These are phyloP conservation scores for Toxonevra muliebris DNA, from an alignment of 2,888 invertebrate species.

Conservation along the genomic window DNA sequence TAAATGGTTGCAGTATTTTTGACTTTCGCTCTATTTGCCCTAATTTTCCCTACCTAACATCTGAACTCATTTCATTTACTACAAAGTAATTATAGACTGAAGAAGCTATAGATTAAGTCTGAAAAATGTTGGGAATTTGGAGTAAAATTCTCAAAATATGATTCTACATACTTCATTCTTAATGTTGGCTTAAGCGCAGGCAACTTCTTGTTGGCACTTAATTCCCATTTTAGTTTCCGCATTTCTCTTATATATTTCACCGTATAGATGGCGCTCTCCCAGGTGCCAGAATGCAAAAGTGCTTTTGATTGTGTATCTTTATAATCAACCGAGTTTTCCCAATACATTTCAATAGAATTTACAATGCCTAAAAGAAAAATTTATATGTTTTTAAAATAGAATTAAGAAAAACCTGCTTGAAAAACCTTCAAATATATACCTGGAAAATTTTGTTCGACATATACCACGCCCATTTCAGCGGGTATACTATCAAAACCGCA, in stretches of 20 bases:
- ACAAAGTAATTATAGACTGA: too few relatives aligned
- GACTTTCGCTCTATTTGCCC: too few relatives aligned
- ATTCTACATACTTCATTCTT: slow-evolving; percentile 25
- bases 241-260: slow-evolving; percentile 33
- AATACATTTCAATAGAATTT: slow-evolving; percentile 41
- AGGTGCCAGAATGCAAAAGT: slow-evolving; percentile 37
- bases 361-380: slow-evolving; percentile 35
- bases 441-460: slow-evolving; percentile 37
- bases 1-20: too few relatives aligned
- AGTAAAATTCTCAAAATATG: too few relatives aligned
- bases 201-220: slow-evolving; percentile 23
- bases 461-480: slow-evolving; percentile 40
- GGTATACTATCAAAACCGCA: slow-evolving; percentile 41
- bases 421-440: slow-evolving; percentile 26
- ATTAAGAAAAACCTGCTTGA: not conserved
- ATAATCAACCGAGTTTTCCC: slow-evolving; percentile 34
- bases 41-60: too few relatives aligned
- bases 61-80: too few relatives aligned
- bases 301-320: slow-evolving; percentile 34
- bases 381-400: not conserved
- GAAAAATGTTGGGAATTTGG: too few relatives aligned
- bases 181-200: slow-evolving; percentile 34
- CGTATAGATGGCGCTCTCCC: slow-evolving; percentile 37
- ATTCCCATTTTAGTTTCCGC: slow-evolving; percentile 22
- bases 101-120: too few relatives aligned